phyloP scores from a whole-genome alignment of 2,113 vertebrate genomes.

The Lethenteron camtschaticum region DNA sequence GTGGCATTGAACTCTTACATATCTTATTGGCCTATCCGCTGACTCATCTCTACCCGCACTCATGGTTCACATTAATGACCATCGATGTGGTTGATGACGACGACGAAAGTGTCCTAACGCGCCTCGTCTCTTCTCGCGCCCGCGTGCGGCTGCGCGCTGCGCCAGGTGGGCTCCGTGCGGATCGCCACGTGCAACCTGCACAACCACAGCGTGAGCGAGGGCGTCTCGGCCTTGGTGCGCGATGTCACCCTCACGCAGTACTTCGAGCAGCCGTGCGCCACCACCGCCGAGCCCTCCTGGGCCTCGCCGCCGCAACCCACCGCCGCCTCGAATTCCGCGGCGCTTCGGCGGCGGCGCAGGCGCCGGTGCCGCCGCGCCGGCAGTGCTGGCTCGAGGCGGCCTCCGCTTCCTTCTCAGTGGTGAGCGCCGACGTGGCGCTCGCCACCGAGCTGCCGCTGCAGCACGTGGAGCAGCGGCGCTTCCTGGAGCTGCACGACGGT shows the following conservation, averaged over 20 bases:
- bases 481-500: constrained; percentile 64
- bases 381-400: constrained; percentile 87
- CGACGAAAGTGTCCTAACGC: neutral
- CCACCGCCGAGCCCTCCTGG: constrained; percentile 10
- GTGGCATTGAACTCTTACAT: too few species aligned
- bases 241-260: constrained; percentile 65
- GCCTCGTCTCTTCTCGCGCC: neutral
- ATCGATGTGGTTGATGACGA: too few species aligned
- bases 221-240: constrained; percentile 67
- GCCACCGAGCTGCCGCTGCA: constrained; percentile 74
- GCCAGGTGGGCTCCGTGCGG: constrained; percentile 51
- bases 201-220: constrained; percentile 81
- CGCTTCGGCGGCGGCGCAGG: constrained; percentile 29
- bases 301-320: neutral
- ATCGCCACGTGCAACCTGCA: constrained; percentile 89
- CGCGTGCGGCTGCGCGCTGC: neutral
- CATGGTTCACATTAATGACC: too few species aligned
- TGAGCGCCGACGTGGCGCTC: constrained; percentile 73
- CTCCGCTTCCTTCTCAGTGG: constrained; percentile 59
- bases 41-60: too few species aligned
- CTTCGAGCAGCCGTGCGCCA: constrained; percentile 48
- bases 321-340: constrained; percentile 31
- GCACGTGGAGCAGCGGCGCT: constrained; percentile 73
- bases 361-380: constrained; percentile 11
- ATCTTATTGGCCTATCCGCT: too few species aligned